Evolutionary conservation across 1,140 invertebrate genomes (phyloP).

Genomic region (Hypothenemus hampei): DNA sequence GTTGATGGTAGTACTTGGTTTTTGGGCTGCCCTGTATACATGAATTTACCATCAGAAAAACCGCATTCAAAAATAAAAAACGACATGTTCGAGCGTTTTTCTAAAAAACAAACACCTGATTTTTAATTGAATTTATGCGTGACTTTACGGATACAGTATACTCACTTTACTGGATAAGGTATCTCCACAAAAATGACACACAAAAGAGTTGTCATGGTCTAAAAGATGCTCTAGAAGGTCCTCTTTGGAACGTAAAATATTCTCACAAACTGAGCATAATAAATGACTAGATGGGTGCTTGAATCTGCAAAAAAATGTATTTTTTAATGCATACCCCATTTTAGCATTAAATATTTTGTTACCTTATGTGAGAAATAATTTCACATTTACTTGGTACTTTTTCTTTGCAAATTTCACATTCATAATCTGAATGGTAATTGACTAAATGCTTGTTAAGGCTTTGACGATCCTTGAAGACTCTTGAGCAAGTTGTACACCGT

Average conservation of each 20-base stretch:
- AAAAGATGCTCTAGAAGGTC: slow-evolving; percentile 52
- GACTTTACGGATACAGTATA: too few species aligned
- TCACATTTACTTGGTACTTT: slow-evolving; percentile 52
- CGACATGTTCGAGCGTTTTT: too few species aligned
- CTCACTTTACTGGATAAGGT: slow-evolving; percentile 51
- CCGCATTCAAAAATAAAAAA: too few species aligned
- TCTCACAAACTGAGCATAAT: slow-evolving; percentile 51
- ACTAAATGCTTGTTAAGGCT: slow-evolving; percentile 53
- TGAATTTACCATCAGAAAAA: too few species aligned
- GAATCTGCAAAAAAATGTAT: slow-evolving; percentile 37
- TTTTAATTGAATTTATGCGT: too few species aligned
- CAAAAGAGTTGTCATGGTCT: slow-evolving; percentile 52
- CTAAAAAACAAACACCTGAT: too few species aligned
- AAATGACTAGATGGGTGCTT: slow-evolving; percentile 54
- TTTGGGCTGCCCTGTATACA: too few species aligned
- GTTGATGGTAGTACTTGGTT: too few species aligned
- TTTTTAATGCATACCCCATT: background rate
- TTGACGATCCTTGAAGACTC: slow-evolving; percentile 55
- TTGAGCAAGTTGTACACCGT: slow-evolving; percentile 52
- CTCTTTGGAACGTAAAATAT: slow-evolving; percentile 53
- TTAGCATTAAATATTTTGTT: too few species aligned
- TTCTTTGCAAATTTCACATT: slow-evolving; percentile 53
- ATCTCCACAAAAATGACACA: slow-evolving; percentile 60
- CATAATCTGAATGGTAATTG: slow-evolving; percentile 53
- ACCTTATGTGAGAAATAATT: slow-evolving; percentile 56